Conservation (phyloP, 37 sponge, comb jelly and placozoan genomes). For the Halichondria panicea region DNA sequence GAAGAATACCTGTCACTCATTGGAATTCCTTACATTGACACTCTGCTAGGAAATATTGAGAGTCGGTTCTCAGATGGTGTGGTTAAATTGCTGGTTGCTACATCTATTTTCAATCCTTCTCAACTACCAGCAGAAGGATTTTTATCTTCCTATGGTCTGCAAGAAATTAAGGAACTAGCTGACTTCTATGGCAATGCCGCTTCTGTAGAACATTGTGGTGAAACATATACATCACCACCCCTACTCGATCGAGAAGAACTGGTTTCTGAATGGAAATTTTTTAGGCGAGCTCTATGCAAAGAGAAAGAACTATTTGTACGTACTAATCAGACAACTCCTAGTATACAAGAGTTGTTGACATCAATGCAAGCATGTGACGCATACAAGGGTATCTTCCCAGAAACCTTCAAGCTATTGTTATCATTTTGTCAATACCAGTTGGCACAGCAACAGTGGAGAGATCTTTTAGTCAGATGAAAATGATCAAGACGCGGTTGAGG, state of each 20-base stretch:
- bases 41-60: not conserved
- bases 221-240: not conserved
- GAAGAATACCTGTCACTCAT: not conserved
- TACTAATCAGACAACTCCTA: no score
- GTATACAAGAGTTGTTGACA: no score
- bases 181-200: constrained; percentile 8
- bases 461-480: constrained; percentile 2
- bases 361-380: no score
- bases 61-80: not conserved
- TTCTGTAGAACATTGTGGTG: constrained; percentile 3
- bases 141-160: not conserved
- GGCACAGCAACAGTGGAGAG: constrained; percentile 9
- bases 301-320: constrained; percentile 1
- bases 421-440: not conserved
- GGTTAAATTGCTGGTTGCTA: not conserved
- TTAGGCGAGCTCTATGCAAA: constrained; percentile 2
- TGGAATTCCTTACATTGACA: not conserved
- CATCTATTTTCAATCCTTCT: not conserved
- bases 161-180: constrained; percentile 6
- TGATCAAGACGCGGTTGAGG: not conserved
- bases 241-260: not conserved
- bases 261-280: constrained; percentile 18
- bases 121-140: constrained; percentile 5
- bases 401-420: no score
- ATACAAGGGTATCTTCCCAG: no score